A percentile compares a stretch with the other conserved stretches of the same genome.
Conservation (phyloP, 2,113 vertebrate genomes). For the Hipposideros armiger region DNA sequence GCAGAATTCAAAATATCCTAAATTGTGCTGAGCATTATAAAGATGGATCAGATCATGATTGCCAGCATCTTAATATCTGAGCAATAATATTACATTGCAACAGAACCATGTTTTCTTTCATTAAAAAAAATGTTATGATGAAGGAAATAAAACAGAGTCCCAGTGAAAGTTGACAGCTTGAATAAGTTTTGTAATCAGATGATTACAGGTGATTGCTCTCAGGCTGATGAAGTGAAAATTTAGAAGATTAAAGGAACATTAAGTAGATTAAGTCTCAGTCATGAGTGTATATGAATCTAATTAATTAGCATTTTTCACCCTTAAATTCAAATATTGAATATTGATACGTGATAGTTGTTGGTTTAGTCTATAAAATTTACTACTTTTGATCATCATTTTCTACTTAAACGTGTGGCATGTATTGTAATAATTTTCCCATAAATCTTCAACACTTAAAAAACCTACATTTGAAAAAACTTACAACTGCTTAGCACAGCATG, state of each 20-base stretch:
- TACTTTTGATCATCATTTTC: slow-evolving; percentile 49
- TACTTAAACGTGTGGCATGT: slow-evolving; percentile 8
- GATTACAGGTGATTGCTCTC: slow-evolving; percentile 55
- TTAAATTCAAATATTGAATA: slow-evolving; percentile 69
- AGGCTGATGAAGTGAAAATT: slow-evolving; percentile 54
- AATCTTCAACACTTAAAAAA: slow-evolving; percentile 24
- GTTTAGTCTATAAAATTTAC: slow-evolving; percentile 19
- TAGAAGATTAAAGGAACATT: slow-evolving; percentile 42
- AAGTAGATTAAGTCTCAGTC: slow-evolving; percentile 23
- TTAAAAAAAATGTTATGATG: neutral
- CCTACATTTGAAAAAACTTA: neutral
- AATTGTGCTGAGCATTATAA: neutral
- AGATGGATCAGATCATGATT: neutral
- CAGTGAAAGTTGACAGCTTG: neutral
- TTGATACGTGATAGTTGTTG: slow-evolving; percentile 30
- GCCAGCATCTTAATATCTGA: neutral
- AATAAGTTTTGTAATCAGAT: slow-evolving; percentile 69
- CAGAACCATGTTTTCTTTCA: slow-evolving; percentile 21
- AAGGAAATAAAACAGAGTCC: slow-evolving; percentile 35
- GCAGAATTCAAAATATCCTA: neutral
- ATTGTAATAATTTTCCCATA: slow-evolving; percentile 16
- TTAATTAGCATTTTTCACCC: slow-evolving; percentile 56
- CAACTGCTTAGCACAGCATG: slow-evolving; percentile 23
- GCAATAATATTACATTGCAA: neutral
- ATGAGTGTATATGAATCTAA: slow-evolving; percentile 65